These are phyloP conservation scores for Caenorhabditis auriculariae DNA, from an alignment of 2,888 invertebrate genomes.

Conservation along the genomic window DNA sequence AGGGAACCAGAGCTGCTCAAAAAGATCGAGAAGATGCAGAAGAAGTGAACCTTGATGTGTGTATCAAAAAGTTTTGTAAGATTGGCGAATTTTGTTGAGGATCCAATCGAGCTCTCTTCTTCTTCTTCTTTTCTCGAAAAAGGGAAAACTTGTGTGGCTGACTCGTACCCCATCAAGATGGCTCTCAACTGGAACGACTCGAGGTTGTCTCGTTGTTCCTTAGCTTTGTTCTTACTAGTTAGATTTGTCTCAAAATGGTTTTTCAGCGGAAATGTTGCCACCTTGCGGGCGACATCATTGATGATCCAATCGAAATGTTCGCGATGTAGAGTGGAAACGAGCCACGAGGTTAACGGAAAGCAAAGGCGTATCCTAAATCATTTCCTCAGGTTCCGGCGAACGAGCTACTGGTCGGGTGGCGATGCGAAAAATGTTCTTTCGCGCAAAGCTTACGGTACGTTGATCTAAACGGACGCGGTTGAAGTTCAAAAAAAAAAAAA, in stretches of 20 bases:
- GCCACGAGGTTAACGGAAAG: not conserved
- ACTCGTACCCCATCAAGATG: constrained; percentile 1
- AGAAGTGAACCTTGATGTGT: no score
- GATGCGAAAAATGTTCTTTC: constrained; percentile 2
- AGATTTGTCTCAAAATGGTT: not conserved
- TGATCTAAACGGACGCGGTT: no score
- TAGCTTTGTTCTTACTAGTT: no score
- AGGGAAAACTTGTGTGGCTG: no score
- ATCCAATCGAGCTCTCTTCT: no score
- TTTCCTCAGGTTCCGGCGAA: not conserved
- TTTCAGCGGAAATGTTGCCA: constrained; percentile 3
- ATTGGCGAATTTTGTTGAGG: no score
- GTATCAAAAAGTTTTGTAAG: no score
- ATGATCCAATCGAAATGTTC: constrained; percentile 2
- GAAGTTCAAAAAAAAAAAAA: no score
- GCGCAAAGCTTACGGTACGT: constrained; percentile 3
- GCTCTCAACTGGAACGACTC: constrained; percentile 2
- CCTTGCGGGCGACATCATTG: not conserved
- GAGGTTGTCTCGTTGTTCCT: no score
- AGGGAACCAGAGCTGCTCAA: no score
- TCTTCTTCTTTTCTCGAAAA: no score
- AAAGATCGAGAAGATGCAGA: no score
- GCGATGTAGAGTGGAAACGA: constrained; percentile 3
- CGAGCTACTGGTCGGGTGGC: constrained; percentile 2
- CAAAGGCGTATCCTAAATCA: not conserved